Conservation (phyloP, 2,888 invertebrate genomes). For the Himalopsyche anomala region DNA sequence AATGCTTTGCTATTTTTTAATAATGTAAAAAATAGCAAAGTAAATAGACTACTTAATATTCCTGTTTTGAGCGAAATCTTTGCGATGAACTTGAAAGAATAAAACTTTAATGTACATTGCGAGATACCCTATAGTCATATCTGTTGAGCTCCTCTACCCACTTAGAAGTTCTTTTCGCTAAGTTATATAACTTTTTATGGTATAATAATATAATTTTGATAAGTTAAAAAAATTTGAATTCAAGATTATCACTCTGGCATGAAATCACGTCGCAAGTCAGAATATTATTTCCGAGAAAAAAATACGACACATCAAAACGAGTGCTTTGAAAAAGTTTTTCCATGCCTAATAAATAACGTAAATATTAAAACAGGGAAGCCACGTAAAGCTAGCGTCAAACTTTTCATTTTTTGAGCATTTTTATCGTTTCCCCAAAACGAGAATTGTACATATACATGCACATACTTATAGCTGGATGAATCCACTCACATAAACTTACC, state of each 20-base stretch:
- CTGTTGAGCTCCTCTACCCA: not conserved
- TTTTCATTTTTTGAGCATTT: conserved; percentile 28
- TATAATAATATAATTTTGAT: not conserved
- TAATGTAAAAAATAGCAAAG: too few relatives aligned
- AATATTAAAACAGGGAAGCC: conserved; percentile 34
- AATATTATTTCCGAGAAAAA: conserved; percentile 12
- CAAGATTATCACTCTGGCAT: not conserved
- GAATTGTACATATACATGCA: conserved; percentile 29
- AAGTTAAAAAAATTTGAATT: conserved; percentile 1
- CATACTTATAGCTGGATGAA: conserved; percentile 29
- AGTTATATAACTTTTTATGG: conserved; percentile 4
- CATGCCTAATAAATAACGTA: conserved; percentile 30
- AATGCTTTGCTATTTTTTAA: too few relatives aligned
- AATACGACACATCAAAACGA: conserved; percentile 4
- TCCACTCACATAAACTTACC: conserved; percentile 43
- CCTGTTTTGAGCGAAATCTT: too few relatives aligned
- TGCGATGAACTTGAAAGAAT: too few relatives aligned
- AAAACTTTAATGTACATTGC: too few relatives aligned
- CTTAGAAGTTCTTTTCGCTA: not conserved
- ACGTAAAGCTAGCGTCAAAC: conserved; percentile 34
- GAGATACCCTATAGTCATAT: not conserved
- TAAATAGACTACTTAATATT: too few relatives aligned
- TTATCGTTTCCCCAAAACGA: conserved; percentile 5
- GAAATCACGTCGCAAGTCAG: not conserved
- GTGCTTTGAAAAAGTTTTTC: conserved; percentile 10